Base-by-base conservation (phyloP, 2,888 invertebrate genomes). In the Bhutanitis thaidina region DNA sequence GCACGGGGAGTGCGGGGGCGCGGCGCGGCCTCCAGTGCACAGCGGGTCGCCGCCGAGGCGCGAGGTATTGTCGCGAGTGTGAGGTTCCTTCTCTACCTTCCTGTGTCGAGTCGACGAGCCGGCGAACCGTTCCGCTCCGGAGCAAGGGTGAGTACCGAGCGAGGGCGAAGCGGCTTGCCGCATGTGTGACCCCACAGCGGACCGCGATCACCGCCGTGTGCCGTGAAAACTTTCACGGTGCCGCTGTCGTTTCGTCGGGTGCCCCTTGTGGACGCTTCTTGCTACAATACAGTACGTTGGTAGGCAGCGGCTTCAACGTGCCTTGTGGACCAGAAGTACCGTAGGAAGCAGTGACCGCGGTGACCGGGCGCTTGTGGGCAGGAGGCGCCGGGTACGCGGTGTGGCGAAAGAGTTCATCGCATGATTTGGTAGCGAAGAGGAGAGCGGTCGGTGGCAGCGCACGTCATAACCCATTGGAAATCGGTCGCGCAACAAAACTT, bases 11-110 rank as follows among this genome's bases (percentile, higher is more conserved):
- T 61, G 57, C 52, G 54, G 57, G 52, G 59, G 53, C 48, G 62
- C 55, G 56, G 39, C 51, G 10, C 34, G 12, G 34, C 59, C 39
- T 51, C 66, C 81, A 83, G 83, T 83, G 70, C 67, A 64, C 69
- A 71, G 71, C 72, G 77, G 66, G 69, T 72, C 81, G 80, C 80
- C 81, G 75, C 63, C 67, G 70, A 65, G 77, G 77, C 77, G 80
- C 72, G 62, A 75, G 70, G 69, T 78, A 67, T 34, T 12, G 34
- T 34, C 76, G 81, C 74, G 80, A 74, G 76, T 78, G 75, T 62
- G 37, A 14, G 15, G 15, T 36, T 14, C 15, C 9, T 10, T 2
- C 13, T 36, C 13, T 8, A 27, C 20, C 46, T 47, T 49, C 25
- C 46, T 39, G 38, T 27, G 8, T 1, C 32, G 46, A 27, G 45